phyloP scores from a whole-genome alignment of 2,113 vertebrate genomes.

The Grallaria varia region DNA sequence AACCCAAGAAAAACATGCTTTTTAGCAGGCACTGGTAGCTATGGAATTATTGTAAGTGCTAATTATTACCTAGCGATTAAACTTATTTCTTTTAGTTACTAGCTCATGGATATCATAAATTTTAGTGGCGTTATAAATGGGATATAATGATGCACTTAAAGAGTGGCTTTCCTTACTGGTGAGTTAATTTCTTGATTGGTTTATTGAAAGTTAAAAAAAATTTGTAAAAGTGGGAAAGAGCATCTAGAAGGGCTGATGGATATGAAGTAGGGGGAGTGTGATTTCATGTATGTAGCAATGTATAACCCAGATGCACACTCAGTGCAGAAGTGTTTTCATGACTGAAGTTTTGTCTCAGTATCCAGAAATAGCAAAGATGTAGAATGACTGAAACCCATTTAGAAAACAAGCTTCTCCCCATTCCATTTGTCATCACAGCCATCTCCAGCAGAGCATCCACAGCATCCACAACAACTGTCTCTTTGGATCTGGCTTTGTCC shows the following conservation, averaged over 20 bases:
- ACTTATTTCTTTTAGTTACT: not conserved
- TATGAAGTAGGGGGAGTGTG: not conserved
- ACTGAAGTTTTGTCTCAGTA: not conserved
- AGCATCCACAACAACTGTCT: not conserved
- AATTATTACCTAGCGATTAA: not conserved
- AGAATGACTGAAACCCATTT: not conserved
- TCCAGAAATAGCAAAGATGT: not conserved
- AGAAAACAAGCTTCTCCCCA: not conserved
- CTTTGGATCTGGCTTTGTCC: not conserved
- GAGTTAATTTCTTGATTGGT: not conserved
- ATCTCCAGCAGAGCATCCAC: not conserved
- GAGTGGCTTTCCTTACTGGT: not conserved
- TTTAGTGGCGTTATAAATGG: not conserved
- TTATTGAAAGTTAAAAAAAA: not conserved
- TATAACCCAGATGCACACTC: not conserved
- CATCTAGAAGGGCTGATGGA: not conserved
- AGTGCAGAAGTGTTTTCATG: not conserved
- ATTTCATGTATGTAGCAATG: not conserved
- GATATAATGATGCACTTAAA: not conserved
- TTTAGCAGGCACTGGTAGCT: not conserved
- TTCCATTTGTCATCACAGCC: not conserved
- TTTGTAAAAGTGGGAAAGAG: not conserved
- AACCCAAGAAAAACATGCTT: not conserved
- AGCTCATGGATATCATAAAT: not conserved
- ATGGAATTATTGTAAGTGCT: not conserved